Conservation (phyloP, 2,113 vertebrate species). For the Channa argus region DNA sequence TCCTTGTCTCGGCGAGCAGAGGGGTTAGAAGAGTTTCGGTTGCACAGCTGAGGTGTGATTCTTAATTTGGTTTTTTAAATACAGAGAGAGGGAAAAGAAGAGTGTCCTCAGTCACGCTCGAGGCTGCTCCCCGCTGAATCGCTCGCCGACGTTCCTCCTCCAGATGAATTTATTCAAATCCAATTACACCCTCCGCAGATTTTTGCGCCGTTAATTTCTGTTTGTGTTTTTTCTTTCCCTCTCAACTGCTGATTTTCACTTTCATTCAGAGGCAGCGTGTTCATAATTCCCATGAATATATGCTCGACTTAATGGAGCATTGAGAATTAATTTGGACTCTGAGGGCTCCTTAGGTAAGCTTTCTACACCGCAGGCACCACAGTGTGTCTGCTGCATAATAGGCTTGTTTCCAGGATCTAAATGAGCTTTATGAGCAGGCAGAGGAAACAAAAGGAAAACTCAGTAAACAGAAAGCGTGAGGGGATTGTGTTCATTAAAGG, state of each 20-base stretch:
- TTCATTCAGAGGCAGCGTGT: conserved; percentile 29
- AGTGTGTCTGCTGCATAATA: conserved; percentile 48
- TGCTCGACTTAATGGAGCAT: conserved; percentile 50
- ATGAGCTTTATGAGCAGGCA: conserved; percentile 38
- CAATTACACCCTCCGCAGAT: conserved; percentile 55
- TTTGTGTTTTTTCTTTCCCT: conserved; percentile 39
- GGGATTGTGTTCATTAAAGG: conserved; percentile 46
- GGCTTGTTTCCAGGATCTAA: conserved; percentile 58
- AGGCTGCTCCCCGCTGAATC: conserved; percentile 21
- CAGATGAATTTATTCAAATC: conserved; percentile 52
- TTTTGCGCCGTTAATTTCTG: conserved; percentile 48
- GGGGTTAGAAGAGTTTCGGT: not conserved
- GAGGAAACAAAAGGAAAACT: conserved; percentile 31
- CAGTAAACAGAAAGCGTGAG: conserved; percentile 29
- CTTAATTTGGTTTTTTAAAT: not conserved
- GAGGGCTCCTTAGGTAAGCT: conserved; percentile 59
- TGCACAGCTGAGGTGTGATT: not conserved
- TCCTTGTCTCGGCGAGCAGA: not conserved
- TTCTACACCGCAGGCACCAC: conserved; percentile 39
- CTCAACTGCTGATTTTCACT: conserved; percentile 35
- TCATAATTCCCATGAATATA: conserved; percentile 60
- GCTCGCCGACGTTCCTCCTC: conserved; percentile 27
- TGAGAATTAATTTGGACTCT: conserved; percentile 61
- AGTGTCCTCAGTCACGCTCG: not conserved
- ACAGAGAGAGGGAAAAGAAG: not conserved